Percentiles rank a stretch among this genome's conserved stretches.
phyloP scores from a whole-genome alignment of 2,113 vertebrate species.

The Osmerus mordax region DNA sequence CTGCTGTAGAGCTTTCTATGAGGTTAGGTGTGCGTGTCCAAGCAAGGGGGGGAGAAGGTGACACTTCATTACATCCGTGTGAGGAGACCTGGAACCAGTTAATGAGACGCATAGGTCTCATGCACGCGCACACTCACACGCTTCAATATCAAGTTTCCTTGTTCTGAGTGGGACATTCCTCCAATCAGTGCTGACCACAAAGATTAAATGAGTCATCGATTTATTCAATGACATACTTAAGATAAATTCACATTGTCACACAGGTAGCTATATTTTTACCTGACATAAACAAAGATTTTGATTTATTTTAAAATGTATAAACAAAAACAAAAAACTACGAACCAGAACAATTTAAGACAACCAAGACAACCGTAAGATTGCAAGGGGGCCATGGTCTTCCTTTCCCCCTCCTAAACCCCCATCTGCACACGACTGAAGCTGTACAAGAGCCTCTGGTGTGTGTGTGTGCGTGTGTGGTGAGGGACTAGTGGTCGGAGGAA shows the following conservation, averaged over 20 bases:
- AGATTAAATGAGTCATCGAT: slow-evolving; percentile 24
- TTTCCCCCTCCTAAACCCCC: too few species aligned
- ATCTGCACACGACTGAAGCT: too few species aligned
- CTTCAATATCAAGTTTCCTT: too few species aligned
- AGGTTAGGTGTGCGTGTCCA: slow-evolving; percentile 18
- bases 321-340: slow-evolving; percentile 17
- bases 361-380: not conserved
- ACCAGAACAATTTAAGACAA: slow-evolving; percentile 12
- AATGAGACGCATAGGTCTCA: not conserved
- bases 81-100: slow-evolving; percentile 13
- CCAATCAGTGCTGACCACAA: not conserved
- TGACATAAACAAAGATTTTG: slow-evolving; percentile 2
- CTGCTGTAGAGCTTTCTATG: slow-evolving; percentile 12
- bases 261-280: slow-evolving; percentile 35
- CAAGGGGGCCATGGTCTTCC: too few species aligned
- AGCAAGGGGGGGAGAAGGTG: slow-evolving; percentile 17
- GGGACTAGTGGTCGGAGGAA: too few species aligned
- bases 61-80: slow-evolving; percentile 45
- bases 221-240: slow-evolving; percentile 44
- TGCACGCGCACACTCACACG: slow-evolving; percentile 12
- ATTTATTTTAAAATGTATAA: not conserved
- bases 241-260: slow-evolving; percentile 52
- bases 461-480: too few species aligned
- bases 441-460: too few species aligned
- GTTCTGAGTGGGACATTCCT: not conserved